Evolutionary conservation across 2,113 vertebrate genomes (phyloP), one percentile per base, ranked within the genome.

Genomic region (Chloroceryle aenea): DNA sequence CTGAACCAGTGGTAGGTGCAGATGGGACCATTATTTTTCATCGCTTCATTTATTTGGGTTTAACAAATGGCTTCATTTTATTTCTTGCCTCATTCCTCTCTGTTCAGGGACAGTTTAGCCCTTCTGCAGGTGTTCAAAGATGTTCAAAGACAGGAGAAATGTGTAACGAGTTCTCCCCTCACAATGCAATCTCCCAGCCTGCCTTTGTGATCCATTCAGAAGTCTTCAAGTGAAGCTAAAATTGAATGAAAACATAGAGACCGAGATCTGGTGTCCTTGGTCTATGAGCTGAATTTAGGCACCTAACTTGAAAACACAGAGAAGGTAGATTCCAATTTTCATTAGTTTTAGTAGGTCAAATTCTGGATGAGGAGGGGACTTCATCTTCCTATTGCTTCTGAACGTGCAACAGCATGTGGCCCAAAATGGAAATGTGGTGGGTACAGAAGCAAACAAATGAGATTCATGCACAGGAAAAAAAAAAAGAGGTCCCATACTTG

Each of bases 11-110:
- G 48, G 48, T 78, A 48, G 81, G 66, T 91, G 89, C 81, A 66
- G 89, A 69, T 89, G 85, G 89, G 45, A 73, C 85, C 81, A 79
- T 95, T 91, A 93, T 82, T 96, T 93, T 94, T 94, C 71, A 66
- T 66, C 0, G 20, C 91, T 94, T 69, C 91, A 66, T 96, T 96
- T 85, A 87, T 91, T 96, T 95, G 91, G 64, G 38, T 95, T 95
- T 92, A 92, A 82, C 69, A 74, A 97, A 94, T 95, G 88, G 73
- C 50, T 93, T 86, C 34, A 6, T 95, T 95, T 94, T 67, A 77
- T 88, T 74, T 92, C 92, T 87, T 94, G 34, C 72, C 83, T 90
- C 50, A 15, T 80, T 88, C 75, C 79, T 94, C 79, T 74, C 64
- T 87, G 83, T 27, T 90, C 68, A 32, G 93, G 92, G 83, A 52